Conservation (phyloP, 2,113 vertebrate genomes). For the Eupsittula cactorum region DNA sequence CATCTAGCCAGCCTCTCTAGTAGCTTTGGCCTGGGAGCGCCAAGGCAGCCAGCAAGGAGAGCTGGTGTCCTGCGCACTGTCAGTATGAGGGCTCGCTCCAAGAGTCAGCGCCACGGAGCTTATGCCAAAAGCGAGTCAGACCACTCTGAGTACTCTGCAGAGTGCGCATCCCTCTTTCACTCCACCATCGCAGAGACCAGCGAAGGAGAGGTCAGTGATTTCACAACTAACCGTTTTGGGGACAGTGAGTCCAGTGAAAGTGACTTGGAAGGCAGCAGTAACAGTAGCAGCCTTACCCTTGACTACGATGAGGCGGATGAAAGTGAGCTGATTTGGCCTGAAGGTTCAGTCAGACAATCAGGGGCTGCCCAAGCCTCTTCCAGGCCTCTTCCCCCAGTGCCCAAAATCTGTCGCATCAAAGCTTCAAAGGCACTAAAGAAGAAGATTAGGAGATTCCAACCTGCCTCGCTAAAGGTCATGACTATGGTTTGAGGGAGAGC, state of each 20-base stretch:
- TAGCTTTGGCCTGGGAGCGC: constrained; percentile 48
- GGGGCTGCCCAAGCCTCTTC: constrained; percentile 60
- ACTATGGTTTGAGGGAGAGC: constrained; percentile 84
- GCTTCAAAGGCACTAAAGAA: constrained; percentile 93
- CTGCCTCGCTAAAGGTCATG: constrained; percentile 91
- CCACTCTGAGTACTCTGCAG: constrained; percentile 80
- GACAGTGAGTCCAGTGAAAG: constrained; percentile 88
- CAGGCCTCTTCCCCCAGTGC: constrained; percentile 74
- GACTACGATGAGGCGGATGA: constrained; percentile 73
- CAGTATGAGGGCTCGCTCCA: constrained; percentile 61
- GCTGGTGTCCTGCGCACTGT: constrained; percentile 48
- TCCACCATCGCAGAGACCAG: constrained; percentile 88
- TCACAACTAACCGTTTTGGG: constrained; percentile 86
- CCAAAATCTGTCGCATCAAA: constrained; percentile 89
- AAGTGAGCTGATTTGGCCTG: constrained; percentile 79
- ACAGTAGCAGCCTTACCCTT: constrained; percentile 73
- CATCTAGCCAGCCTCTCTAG: constrained; percentile 13
- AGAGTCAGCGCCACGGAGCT: constrained; percentile 56
- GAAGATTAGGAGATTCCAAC: constrained; percentile 93
- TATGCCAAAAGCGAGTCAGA: constrained; percentile 79
- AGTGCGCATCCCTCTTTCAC: constrained; percentile 82
- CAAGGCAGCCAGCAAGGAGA: background rate
- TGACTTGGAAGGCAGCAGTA: constrained; percentile 69
- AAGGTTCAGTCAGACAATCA: background rate
- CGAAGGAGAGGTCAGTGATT: constrained; percentile 86